phyloP scores from a whole-genome alignment of 2,113 vertebrate genomes.

The Platycercus adscitus region DNA sequence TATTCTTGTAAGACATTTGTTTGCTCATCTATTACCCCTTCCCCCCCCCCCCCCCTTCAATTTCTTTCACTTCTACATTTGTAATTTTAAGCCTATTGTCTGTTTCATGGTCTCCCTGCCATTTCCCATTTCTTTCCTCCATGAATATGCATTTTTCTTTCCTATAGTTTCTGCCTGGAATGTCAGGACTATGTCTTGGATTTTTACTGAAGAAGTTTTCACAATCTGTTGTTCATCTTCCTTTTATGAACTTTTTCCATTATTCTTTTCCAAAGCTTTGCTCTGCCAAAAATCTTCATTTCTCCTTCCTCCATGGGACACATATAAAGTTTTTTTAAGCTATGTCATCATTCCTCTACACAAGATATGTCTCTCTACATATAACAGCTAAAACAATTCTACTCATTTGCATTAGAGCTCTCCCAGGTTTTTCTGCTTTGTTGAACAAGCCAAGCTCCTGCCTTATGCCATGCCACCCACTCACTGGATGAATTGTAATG shows the following conservation, averaged over 20 bases:
- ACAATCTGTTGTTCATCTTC: neutral
- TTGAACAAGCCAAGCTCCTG: neutral
- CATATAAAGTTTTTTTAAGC: neutral
- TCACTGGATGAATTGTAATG: neutral
- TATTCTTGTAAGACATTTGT: neutral
- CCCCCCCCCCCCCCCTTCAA: neutral
- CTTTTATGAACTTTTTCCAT: neutral
- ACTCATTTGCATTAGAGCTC: neutral
- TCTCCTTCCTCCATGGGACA: neutral
- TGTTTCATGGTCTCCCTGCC: neutral
- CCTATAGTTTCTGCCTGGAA: neutral
- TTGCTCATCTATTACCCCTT: neutral
- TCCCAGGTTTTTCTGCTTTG: neutral
- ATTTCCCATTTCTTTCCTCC: neutral
- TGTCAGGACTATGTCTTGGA: neutral
- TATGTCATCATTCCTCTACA: neutral
- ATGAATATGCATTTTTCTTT: neutral
- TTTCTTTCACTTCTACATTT: neutral
- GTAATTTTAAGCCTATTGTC: neutral
- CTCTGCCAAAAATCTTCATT: neutral
- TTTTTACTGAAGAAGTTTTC: neutral
- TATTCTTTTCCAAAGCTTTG: neutral
- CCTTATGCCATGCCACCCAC: neutral
- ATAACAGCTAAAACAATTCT: neutral
- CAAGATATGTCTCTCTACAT: neutral